Conservation (phyloP, 1,140 invertebrate species). For the Megalopta genalis region DNA sequence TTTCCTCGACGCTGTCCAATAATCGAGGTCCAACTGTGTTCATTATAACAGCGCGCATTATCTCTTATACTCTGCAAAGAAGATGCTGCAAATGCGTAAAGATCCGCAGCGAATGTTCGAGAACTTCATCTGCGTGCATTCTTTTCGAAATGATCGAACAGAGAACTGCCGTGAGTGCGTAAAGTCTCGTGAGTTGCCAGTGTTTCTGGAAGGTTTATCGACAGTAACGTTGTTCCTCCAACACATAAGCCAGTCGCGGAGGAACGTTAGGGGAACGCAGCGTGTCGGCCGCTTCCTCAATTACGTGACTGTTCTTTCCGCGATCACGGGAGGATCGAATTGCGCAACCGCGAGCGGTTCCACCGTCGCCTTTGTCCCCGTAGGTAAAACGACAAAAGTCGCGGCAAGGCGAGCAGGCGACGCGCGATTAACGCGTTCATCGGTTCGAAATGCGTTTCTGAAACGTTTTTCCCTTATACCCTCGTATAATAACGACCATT, state of each 20-base stretch:
- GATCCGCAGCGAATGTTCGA: too few relatives aligned
- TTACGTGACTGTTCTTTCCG: constrained; percentile 14
- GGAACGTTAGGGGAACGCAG: constrained; percentile 3
- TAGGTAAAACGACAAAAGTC: background rate
- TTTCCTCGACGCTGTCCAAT: too few relatives aligned
- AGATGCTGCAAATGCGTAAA: too few relatives aligned
- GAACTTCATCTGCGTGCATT: too few relatives aligned
- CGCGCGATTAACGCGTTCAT: constrained; percentile 20
- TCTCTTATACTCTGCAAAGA: too few relatives aligned
- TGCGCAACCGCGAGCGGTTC: background rate
- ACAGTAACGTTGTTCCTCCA: background rate
- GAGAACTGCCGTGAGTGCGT: too few relatives aligned
- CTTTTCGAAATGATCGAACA: too few relatives aligned
- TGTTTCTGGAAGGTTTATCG: too few relatives aligned
- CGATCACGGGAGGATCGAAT: constrained; percentile 1
- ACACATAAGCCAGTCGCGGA: background rate
- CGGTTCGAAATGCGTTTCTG: constrained; percentile 19
- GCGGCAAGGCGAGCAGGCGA: too few relatives aligned
- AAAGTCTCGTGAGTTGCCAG: too few relatives aligned
- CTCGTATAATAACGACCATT: constrained; percentile 33
- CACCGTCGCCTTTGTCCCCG: background rate
- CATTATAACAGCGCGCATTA: too few relatives aligned
- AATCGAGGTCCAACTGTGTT: too few relatives aligned
- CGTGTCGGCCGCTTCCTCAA: constrained; percentile 20
- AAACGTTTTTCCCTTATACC: constrained; percentile 33